phyloP scores from a whole-genome alignment of 2,888 invertebrate genomes.

The Erannis defoliaria region DNA sequence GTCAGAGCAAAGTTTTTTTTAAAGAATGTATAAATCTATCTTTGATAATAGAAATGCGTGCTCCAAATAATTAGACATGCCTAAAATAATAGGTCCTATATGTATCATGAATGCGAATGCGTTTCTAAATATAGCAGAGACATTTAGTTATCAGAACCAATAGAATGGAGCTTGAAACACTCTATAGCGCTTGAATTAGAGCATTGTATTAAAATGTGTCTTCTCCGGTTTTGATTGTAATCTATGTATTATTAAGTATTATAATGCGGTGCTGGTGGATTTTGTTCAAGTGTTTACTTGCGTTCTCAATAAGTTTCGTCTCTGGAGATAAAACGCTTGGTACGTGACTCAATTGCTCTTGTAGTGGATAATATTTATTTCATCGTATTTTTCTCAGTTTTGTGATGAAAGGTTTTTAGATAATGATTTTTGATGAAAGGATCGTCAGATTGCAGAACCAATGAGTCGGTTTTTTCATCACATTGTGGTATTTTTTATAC shows the following conservation, averaged over 20 bases:
- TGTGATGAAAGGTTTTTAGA: neutral
- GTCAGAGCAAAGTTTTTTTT: too few species aligned
- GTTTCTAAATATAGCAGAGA: conserved; percentile 52
- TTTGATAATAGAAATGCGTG: neutral
- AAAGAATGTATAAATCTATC: too few species aligned
- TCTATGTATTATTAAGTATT: too few species aligned
- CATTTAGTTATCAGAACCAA: conserved; percentile 49
- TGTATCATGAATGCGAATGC: conserved; percentile 35
- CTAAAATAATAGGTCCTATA: conserved; percentile 21
- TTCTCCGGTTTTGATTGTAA: conserved; percentile 6
- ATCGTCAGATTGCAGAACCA: too few species aligned
- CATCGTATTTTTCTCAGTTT: neutral
- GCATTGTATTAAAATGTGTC: conserved; percentile 12
- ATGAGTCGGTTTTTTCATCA: too few species aligned
- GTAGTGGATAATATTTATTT: neutral
- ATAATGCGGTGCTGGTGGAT: conserved; percentile 28
- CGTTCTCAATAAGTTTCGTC: conserved; percentile 6
- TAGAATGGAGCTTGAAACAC: conserved; percentile 52
- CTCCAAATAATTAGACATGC: neutral
- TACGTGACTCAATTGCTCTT: conserved; percentile 29
- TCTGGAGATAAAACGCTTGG: conserved; percentile 40
- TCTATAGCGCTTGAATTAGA: conserved; percentile 42
- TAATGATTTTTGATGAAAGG: too few species aligned
- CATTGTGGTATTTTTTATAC: too few species aligned
- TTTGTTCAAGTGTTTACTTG: conserved; percentile 27